Evolutionary conservation across 2,797 vertebrate species (phyloP), one percentile per base, ranked within the genome.

Genomic region (Nannoperca australis): DNA sequence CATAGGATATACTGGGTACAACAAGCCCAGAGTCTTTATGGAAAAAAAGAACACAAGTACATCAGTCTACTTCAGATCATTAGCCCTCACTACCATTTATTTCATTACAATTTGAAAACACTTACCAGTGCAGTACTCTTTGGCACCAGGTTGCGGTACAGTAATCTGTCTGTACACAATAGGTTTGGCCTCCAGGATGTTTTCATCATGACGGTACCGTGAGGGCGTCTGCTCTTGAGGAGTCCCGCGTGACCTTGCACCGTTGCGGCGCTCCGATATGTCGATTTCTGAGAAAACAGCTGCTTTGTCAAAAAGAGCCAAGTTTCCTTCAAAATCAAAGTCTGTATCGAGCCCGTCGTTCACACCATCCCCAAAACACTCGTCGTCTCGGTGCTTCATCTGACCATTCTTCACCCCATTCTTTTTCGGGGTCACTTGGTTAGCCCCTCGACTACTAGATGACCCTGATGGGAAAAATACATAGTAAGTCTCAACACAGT

Each of bases 291-390:
- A 97, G 71, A 99, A 99, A 77, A 99, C 98, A 22, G 94, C 99
- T 81, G 90, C 98, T 93, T 99, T 99, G 94, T 99, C 98, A 61
- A 99, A 99, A 15, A 99, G 96, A 7, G 98, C 98, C 88, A 99
- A 88, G 89, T 99, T 99, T 54, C 98, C 98, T 77, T 99, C 98
- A 27, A 99, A 99, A 84, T 99, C 98, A 86, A 99, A 99, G 88
- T 99, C 98, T 0, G 98, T 97, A 50, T 98, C 97, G 9, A 97
- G 95, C 76, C 97, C 96, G 5, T 98, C 97, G 0, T 99, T 97
- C 4, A 98, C 93, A 20, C 95, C 94, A 0, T 99, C 97, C 17
- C 98, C 98, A 2, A 99, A 99, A 91, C 98, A 99, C 80, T 99
- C 98, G 0, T 99, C 98, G 0, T 99, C 98, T 90, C 97, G 96